Percentiles rank a stretch among this genome's conserved stretches.
Conservation (phyloP, 2,113 vertebrate genomes). For the Lophochroa leadbeateri region DNA sequence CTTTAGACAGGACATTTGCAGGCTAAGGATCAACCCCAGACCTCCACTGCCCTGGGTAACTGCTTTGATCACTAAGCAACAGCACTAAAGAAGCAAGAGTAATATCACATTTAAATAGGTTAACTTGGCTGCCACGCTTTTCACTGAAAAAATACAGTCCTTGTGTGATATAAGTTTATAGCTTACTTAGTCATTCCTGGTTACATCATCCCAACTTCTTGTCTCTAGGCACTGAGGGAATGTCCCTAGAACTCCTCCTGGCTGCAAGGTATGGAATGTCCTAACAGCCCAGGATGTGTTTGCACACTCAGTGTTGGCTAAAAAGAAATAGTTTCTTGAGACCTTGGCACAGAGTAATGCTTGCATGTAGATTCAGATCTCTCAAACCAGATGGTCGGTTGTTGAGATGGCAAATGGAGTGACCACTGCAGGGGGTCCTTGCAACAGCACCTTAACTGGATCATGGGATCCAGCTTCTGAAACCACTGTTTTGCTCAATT, state of each 20-base stretch:
- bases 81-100: not conserved
- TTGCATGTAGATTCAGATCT: not conserved
- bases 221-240: not conserved
- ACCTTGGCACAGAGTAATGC: not conserved
- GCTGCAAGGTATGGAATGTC: not conserved
- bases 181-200: not conserved
- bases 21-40: not conserved
- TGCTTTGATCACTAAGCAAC: not conserved
- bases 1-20: not conserved
- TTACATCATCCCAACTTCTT: not conserved
- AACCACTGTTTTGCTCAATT: not conserved
- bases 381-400: not conserved
- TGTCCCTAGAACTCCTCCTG: not conserved
- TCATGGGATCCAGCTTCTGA: not conserved
- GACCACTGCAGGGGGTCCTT: not conserved
- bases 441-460: not conserved
- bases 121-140: not conserved
- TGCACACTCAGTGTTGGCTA: not conserved
- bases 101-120: not conserved
- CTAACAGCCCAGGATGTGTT: not conserved
- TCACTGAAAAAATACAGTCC: not conserved
- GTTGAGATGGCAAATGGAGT: not conserved
- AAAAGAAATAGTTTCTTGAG: not conserved
- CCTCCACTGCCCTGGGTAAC: not conserved
- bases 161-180: not conserved